Evolutionary conservation across 2,113 vertebrate species (phyloP).

Genomic region (Megaceryle torquata): DNA sequence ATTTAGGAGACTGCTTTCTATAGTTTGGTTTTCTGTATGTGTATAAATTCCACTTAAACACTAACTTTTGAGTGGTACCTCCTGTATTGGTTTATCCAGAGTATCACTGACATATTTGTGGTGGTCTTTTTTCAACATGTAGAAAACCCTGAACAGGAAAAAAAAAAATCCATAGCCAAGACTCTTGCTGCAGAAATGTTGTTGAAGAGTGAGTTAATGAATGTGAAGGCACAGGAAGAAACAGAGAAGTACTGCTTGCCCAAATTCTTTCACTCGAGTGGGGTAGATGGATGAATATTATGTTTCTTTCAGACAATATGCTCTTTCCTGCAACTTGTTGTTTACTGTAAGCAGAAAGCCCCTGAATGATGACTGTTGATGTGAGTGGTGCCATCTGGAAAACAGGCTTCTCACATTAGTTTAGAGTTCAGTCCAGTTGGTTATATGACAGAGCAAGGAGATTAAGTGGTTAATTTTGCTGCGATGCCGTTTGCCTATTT

Average conservation of each 20-base stretch:
- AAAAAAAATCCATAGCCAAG: background rate
- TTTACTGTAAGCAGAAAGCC: background rate
- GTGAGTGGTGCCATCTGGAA: background rate
- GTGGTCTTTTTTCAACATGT: background rate
- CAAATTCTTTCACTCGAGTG: background rate
- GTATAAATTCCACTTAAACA: background rate
- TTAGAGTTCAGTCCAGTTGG: background rate
- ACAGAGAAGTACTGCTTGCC: background rate
- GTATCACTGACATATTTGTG: background rate
- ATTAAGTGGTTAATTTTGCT: constrained; percentile 20
- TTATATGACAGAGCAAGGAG: background rate
- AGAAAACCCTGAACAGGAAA: background rate
- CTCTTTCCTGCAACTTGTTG: background rate
- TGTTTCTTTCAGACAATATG: background rate
- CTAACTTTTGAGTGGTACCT: background rate
- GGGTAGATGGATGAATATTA: background rate
- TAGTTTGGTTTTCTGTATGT: background rate
- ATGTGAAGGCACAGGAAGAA: background rate
- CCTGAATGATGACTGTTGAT: background rate
- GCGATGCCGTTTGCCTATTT: background rate
- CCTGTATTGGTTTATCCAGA: background rate
- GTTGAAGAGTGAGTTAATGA: background rate
- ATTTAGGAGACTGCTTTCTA: background rate
- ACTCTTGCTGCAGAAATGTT: background rate
- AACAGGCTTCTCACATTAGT: background rate